Percentiles rank a stretch among this genome's conserved stretches.
Conservation (phyloP, 2,113 vertebrate genomes). For the Deroptyus accipitrinus region DNA sequence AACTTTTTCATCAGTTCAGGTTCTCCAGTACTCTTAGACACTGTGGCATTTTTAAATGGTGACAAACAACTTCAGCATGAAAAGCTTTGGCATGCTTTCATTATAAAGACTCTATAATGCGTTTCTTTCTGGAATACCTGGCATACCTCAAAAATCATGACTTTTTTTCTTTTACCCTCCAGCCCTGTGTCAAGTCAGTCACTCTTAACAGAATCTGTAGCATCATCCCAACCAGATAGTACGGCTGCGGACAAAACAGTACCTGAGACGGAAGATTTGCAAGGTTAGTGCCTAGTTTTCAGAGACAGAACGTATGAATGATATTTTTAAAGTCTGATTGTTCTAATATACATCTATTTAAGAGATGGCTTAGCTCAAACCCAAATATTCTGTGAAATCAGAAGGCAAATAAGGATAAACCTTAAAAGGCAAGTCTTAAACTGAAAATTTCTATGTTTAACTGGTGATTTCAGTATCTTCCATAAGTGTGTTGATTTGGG, state of each 20-base stretch:
- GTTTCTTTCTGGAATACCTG: not conserved
- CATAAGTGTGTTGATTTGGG: not conserved
- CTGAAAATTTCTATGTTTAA: not conserved
- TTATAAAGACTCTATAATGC: not conserved
- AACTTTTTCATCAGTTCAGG: not conserved
- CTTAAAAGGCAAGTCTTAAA: not conserved
- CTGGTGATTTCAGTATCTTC: not conserved
- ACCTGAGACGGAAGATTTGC: conserved; percentile 79
- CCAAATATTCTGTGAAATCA: not conserved
- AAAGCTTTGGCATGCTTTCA: not conserved
- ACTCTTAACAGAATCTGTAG: conserved; percentile 78
- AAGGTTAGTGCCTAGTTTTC: conserved; percentile 72
- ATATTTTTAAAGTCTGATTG: not conserved
- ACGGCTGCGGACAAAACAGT: conserved; percentile 76
- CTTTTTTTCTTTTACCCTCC: not conserved
- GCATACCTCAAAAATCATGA: not conserved
- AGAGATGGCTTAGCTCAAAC: not conserved
- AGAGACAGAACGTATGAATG: not conserved
- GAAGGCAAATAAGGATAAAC: not conserved
- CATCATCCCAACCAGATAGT: conserved; percentile 76
- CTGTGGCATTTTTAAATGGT: not conserved
- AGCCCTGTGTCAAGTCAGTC: conserved; percentile 80
- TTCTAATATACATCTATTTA: not conserved
- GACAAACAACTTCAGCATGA: not conserved
- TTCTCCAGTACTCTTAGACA: not conserved